A percentile compares a stretch with the other conserved stretches of the same genome.
Evolutionary conservation across 2,888 invertebrate genomes (phyloP).

Genomic region (Diploptera punctata): DNA sequence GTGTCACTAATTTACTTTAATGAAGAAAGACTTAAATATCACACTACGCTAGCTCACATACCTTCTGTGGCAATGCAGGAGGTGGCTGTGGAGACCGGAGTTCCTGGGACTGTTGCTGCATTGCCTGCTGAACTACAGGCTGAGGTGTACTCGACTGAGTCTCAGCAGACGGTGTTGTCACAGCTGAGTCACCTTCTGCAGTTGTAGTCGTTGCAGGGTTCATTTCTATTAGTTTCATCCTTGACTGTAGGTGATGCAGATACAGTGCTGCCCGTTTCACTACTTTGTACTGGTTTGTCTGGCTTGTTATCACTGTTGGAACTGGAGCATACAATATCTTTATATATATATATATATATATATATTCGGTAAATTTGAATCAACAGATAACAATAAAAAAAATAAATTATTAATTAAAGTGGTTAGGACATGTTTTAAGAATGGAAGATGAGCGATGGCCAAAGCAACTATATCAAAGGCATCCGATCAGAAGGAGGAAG

Average conservation of each 20-base stretch:
- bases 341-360: too few relatives aligned
- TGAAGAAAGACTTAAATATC: too few relatives aligned
- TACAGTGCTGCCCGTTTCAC: constrained; percentile 46
- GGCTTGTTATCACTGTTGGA: constrained; percentile 27
- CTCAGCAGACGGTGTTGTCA: background rate
- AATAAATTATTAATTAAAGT: too few relatives aligned
- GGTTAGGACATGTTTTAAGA: too few relatives aligned
- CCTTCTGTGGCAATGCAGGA: constrained; percentile 45
- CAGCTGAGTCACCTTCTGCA: constrained; percentile 40
- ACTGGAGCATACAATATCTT: too few relatives aligned
- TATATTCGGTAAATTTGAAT: too few relatives aligned
- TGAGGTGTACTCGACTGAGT: background rate
- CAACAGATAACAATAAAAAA: too few relatives aligned
- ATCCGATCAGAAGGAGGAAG: too few relatives aligned
- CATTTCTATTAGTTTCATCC: constrained; percentile 5
- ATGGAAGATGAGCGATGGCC: too few relatives aligned
- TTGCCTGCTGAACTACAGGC: constrained; percentile 13
- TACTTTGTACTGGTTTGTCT: constrained; percentile 41
- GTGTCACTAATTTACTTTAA: too few relatives aligned
- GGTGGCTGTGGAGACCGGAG: constrained; percentile 43
- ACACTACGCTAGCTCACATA: too few relatives aligned
- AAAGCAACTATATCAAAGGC: too few relatives aligned
- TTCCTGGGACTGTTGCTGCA: constrained; percentile 41
- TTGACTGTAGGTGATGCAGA: constrained; percentile 54
- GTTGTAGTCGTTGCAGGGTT: constrained; percentile 42